Conservation (phyloP, 2,888 invertebrate genomes). For the Hydriomena furcata region DNA sequence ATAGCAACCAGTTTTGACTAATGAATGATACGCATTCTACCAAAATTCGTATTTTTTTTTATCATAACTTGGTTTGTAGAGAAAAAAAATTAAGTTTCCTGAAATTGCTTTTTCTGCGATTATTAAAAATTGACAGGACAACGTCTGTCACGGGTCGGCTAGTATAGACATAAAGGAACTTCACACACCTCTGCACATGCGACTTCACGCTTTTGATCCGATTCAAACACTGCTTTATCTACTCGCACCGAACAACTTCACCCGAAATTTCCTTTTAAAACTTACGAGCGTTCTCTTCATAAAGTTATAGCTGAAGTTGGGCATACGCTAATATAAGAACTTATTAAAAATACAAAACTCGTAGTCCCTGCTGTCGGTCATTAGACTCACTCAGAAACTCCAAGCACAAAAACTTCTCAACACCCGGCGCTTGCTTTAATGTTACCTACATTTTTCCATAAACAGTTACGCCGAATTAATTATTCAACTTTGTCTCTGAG, state of each 20-base stretch:
- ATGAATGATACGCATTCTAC: no score
- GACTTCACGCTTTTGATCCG: no score
- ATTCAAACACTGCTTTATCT: neutral
- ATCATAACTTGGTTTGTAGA: no score
- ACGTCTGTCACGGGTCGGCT: no score
- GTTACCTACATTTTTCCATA: slow-evolving; percentile 48
- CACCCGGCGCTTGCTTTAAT: slow-evolving; percentile 45
- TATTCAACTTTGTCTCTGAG: slow-evolving; percentile 47
- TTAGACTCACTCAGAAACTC: slow-evolving; percentile 44
- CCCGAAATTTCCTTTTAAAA: slow-evolving; percentile 23
- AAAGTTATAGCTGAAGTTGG: slow-evolving; percentile 40
- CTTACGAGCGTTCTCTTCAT: slow-evolving; percentile 26
- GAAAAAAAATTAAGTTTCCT: no score
- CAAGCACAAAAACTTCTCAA: slow-evolving; percentile 46
- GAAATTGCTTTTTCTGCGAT: no score
- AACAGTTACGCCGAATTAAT: slow-evolving; percentile 49
- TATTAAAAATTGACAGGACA: no score
- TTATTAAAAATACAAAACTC: slow-evolving; percentile 69
- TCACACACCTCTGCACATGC: no score
- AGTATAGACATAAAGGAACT: no score
- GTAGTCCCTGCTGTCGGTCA: slow-evolving; percentile 52
- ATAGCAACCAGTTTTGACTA: no score
- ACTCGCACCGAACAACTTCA: neutral
- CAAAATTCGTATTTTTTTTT: no score
- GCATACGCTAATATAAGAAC: slow-evolving; percentile 51